phyloP scores from a whole-genome alignment of 2,113 vertebrate genomes.

The Dascyllus trimaculatus region DNA sequence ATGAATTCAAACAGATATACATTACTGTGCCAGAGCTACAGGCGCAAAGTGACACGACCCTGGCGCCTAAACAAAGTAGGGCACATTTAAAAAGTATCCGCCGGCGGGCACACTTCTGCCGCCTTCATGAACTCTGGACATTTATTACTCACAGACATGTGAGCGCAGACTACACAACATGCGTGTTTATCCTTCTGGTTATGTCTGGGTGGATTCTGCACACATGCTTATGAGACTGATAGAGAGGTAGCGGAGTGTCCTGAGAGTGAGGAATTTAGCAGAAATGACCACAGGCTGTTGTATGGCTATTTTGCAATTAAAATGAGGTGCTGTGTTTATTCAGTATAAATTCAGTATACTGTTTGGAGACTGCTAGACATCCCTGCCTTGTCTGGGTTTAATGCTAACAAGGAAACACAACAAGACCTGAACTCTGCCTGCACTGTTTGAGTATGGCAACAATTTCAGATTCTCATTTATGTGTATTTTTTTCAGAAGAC shows the following conservation, averaged over 20 bases:
- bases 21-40: constrained; percentile 37
- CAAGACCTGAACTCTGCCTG: neutral
- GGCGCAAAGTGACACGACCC: constrained; percentile 33
- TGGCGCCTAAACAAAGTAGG: constrained; percentile 37
- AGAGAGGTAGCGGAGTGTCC: constrained; percentile 6
- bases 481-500: neutral
- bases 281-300: constrained; percentile 44
- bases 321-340: constrained; percentile 51
- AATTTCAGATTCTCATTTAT: neutral
- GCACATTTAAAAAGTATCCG: constrained; percentile 45
- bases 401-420: neutral
- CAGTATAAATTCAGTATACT: constrained; percentile 6
- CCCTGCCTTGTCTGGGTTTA: neutral
- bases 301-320: constrained; percentile 51
- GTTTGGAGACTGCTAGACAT: constrained; percentile 1
- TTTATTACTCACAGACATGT: constrained; percentile 46
- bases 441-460: neutral
- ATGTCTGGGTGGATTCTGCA: constrained; percentile 27
- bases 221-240: constrained; percentile 16
- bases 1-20: constrained; percentile 31
- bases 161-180: neutral
- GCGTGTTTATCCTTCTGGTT: constrained; percentile 25
- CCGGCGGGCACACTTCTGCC: constrained; percentile 32
- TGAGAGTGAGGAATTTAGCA: constrained; percentile 34
- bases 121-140: constrained; percentile 26